Conservation (phyloP, 2,888 invertebrate species). For the Onchidella celtica region DNA sequence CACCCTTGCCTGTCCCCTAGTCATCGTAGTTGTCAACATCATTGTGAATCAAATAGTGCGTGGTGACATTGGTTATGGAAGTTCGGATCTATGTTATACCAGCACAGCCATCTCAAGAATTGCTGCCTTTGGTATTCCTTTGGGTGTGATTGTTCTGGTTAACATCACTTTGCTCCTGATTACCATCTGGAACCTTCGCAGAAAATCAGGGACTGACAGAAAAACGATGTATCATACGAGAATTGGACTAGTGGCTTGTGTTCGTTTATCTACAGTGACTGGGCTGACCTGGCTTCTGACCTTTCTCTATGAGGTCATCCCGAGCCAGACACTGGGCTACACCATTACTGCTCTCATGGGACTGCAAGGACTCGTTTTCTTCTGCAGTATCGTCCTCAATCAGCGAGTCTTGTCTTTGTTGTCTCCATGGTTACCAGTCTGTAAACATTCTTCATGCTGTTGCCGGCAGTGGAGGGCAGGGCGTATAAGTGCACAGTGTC, state of each 20-base stretch:
- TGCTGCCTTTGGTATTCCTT: slow-evolving; percentile 59
- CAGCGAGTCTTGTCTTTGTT: too few species aligned
- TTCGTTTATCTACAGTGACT: slow-evolving; percentile 60
- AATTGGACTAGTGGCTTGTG: slow-evolving; percentile 51
- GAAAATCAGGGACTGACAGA: too few species aligned
- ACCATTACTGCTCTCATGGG: slow-evolving; percentile 57
- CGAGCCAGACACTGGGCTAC: slow-evolving; percentile 53
- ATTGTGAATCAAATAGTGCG: neutral
- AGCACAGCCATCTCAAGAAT: slow-evolving; percentile 30
- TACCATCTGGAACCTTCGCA: slow-evolving; percentile 53
- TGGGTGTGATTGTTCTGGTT: slow-evolving; percentile 54
- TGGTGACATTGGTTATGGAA: slow-evolving; percentile 52
- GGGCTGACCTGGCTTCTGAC: slow-evolving; percentile 63
- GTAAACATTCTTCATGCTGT: too few species aligned
- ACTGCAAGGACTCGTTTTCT: slow-evolving; percentile 62
- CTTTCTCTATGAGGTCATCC: slow-evolving; percentile 56
- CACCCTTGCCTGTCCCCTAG: neutral
- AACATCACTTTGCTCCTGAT: slow-evolving; percentile 59
- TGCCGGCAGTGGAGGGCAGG: too few species aligned
- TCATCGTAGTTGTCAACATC: slow-evolving; percentile 10
- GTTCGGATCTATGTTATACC: slow-evolving; percentile 50
- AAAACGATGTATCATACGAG: neutral
- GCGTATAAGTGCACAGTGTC: too few species aligned
- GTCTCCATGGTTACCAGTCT: too few species aligned
- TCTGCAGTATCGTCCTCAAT: slow-evolving; percentile 60